These are phyloP conservation scores for Mantis religiosa DNA, from an alignment of 2,888 invertebrate species.

Conservation along the genomic window DNA sequence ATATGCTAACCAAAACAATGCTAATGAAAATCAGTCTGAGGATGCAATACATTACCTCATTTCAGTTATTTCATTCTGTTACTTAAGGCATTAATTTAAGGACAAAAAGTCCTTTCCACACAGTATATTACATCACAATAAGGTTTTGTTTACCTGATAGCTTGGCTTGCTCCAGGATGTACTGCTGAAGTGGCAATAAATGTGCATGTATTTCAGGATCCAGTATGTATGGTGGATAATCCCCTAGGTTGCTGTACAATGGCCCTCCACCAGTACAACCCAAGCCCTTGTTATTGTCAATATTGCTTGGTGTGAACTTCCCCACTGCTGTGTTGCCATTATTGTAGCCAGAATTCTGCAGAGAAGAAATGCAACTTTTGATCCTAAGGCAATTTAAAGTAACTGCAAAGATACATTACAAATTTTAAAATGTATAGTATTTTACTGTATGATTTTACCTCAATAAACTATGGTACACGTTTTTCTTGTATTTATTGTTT, in stretches of 20 bases:
- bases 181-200: slow-evolving; percentile 78
- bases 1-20: too few species aligned
- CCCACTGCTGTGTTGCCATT: slow-evolving; percentile 24
- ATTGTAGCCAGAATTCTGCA: slow-evolving; percentile 25
- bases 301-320: slow-evolving; percentile 9
- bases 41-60: too few species aligned
- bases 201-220: slow-evolving; percentile 53
- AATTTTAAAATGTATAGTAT: too few species aligned
- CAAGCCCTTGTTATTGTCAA: slow-evolving; percentile 22
- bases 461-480: too few species aligned
- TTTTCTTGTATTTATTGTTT: too few species aligned
- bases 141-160: slow-evolving; percentile 52
- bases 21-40: too few species aligned
- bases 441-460: too few species aligned
- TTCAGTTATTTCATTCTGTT: too few species aligned
- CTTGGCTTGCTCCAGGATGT: slow-evolving; percentile 82
- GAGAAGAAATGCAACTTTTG: background rate
- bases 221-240: slow-evolving; percentile 33
- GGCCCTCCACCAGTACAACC: slow-evolving; percentile 13
- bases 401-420: too few species aligned
- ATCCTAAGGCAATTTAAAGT: too few species aligned
- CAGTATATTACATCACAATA: background rate
- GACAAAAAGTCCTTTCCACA: too few species aligned
- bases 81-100: too few species aligned
- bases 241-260: slow-evolving; percentile 28